A percentile compares a stretch with the other conserved stretches of the same genome.
Conservation (phyloP, 2,888 invertebrate species). For the Drymonia ruficornis region DNA sequence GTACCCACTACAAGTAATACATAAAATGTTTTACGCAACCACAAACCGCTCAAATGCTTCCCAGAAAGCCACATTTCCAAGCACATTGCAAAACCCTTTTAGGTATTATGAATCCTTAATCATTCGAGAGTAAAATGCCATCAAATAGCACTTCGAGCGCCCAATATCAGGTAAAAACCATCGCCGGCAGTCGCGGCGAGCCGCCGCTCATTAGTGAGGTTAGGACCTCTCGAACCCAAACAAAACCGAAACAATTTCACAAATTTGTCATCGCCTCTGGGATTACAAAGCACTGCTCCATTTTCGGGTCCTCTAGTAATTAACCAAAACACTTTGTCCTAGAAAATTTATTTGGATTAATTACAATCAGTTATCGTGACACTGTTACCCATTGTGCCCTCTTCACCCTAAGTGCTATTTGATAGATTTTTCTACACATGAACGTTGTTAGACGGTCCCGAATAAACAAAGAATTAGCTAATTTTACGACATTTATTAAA, state of each 20-base stretch:
- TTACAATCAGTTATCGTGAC: slow-evolving; percentile 29
- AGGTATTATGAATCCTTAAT: slow-evolving; percentile 30
- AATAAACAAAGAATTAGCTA: not conserved
- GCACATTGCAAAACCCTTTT: slow-evolving; percentile 28
- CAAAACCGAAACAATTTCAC: slow-evolving; percentile 48
- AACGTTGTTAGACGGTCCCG: not conserved
- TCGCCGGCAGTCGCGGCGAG: slow-evolving; percentile 21
- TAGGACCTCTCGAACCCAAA: slow-evolving; percentile 32
- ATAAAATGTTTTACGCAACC: not conserved
- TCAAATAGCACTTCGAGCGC: slow-evolving; percentile 22
- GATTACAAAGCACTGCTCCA: slow-evolving; percentile 43
- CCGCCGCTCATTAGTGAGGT: slow-evolving; percentile 40
- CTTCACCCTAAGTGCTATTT: not conserved
- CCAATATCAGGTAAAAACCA: slow-evolving; percentile 37
- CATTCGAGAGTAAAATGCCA: slow-evolving; percentile 23
- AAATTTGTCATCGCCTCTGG: slow-evolving; percentile 45
- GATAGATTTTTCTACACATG: not conserved
- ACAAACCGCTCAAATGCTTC: not conserved
- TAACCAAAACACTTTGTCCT: slow-evolving; percentile 39
- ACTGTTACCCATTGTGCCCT: not conserved
- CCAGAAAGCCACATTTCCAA: slow-evolving; percentile 2
- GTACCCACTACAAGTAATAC: not conserved
- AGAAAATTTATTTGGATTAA: slow-evolving; percentile 36
- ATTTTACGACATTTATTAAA: too few relatives aligned
- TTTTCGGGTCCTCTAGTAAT: slow-evolving; percentile 43